phyloP scores from a whole-genome alignment of 2,888 invertebrate species.

The Antheraea assamensis region DNA sequence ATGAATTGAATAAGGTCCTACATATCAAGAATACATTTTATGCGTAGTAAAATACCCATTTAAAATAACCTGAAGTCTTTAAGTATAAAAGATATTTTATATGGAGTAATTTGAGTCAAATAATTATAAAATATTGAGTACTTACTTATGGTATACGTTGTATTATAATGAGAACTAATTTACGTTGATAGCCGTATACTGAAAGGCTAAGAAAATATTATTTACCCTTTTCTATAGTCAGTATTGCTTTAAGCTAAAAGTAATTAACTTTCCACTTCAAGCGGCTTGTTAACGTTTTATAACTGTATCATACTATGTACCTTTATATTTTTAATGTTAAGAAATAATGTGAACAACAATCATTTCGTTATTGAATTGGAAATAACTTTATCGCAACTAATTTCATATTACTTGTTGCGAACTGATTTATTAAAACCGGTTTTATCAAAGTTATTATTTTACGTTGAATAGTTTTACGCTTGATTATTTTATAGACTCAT shows the following conservation, averaged over 20 bases:
- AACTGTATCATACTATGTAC: background rate
- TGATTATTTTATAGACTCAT: background rate
- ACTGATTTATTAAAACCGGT: background rate
- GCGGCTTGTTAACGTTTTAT: background rate
- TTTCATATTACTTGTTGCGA: background rate
- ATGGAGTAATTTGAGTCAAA: no score
- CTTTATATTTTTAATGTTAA: background rate
- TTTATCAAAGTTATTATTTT: background rate
- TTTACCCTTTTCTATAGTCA: background rate
- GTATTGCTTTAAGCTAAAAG: background rate
- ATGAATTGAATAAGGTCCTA: slow-evolving; percentile 18
- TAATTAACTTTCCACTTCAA: background rate
- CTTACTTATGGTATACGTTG: no score
- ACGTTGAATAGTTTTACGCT: background rate
- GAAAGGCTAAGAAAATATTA: background rate
- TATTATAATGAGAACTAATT: no score
- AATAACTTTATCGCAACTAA: background rate
- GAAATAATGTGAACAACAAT: background rate
- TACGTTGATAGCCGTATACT: background rate
- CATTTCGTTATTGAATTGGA: background rate
- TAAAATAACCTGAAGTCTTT: no score
- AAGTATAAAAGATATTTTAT: no score
- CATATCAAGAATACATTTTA: background rate
- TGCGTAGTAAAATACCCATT: background rate
- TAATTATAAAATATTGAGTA: no score